Conservation (phyloP, 2,888 invertebrate genomes). For the Pseudolycoriella hygida region DNA sequence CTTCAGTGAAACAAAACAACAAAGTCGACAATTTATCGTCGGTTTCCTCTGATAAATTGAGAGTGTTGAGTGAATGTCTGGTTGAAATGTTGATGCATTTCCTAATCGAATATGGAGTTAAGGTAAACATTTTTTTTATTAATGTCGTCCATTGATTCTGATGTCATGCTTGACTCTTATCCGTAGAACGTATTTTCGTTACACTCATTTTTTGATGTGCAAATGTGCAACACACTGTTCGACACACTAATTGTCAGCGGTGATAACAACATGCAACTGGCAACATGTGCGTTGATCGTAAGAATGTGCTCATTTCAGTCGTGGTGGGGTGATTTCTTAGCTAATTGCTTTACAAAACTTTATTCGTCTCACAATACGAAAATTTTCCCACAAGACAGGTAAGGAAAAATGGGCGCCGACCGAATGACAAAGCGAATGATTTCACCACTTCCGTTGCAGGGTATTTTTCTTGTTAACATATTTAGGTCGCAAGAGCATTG, state of each 20-base stretch:
- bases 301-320: conserved; percentile 50
- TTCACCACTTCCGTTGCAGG: conserved; percentile 32
- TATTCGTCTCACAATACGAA: conserved; percentile 63
- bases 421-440: too few relatives aligned
- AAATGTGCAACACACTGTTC: conserved; percentile 45
- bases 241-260: conserved; percentile 58
- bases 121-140: conserved; percentile 14
- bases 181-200: conserved; percentile 22
- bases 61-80: conserved; percentile 63
- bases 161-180: conserved; percentile 2
- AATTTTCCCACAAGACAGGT: conserved; percentile 77
- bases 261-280: conserved; percentile 59
- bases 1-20: conserved; percentile 7
- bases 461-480: conserved; percentile 75
- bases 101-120: conserved; percentile 39
- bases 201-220: conserved; percentile 26
- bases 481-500: conserved; percentile 64
- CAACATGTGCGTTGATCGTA: conserved; percentile 60
- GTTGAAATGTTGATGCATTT: conserved; percentile 64
- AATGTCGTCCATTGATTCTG: background rate
- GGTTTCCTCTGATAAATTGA: conserved; percentile 67
- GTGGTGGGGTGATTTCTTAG: conserved; percentile 88
- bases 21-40: conserved; percentile 29
- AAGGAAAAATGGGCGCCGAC: too few relatives aligned
- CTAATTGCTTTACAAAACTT: conserved; percentile 58